Conservation (phyloP, 2,113 vertebrate species). For the Excalfactoria chinensis region DNA sequence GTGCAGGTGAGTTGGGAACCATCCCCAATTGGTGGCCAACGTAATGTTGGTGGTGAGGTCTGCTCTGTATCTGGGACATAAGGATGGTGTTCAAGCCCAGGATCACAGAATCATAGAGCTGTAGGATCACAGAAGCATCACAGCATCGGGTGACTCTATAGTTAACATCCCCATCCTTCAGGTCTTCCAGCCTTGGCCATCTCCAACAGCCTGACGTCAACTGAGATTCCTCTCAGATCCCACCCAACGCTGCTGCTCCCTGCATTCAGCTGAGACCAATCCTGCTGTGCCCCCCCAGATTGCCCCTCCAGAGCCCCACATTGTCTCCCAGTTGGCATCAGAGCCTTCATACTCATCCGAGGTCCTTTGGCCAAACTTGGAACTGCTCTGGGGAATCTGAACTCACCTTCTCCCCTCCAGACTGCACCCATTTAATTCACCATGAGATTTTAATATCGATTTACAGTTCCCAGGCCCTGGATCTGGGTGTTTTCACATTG, state of each 20-base stretch:
- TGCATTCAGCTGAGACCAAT: background rate
- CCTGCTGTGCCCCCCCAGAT: background rate
- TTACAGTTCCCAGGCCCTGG: background rate
- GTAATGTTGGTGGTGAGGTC: accelerated
- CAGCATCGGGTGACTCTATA: too few species aligned
- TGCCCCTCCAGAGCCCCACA: background rate
- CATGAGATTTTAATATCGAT: background rate
- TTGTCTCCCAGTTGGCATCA: background rate
- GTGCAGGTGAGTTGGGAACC: background rate
- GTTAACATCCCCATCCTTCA: background rate
- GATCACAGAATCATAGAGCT: background rate
- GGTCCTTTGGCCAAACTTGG: accelerated
- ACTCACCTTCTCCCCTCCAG: background rate
- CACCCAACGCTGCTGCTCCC: accelerated
- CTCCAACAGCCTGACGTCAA: accelerated
- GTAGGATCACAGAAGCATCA: too few species aligned
- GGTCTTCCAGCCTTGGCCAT: background rate
- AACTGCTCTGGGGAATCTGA: background rate
- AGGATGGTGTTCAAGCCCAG: background rate
- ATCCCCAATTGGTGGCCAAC: background rate
- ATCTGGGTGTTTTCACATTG: background rate
- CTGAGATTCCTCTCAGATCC: background rate
- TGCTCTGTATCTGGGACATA: background rate
- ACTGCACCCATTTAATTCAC: background rate
- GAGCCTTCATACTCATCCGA: accelerated